Conservation (phyloP, 37 sponge, comb jelly and placozoan genomes). For the Diacarnus erythraeanus region DNA sequence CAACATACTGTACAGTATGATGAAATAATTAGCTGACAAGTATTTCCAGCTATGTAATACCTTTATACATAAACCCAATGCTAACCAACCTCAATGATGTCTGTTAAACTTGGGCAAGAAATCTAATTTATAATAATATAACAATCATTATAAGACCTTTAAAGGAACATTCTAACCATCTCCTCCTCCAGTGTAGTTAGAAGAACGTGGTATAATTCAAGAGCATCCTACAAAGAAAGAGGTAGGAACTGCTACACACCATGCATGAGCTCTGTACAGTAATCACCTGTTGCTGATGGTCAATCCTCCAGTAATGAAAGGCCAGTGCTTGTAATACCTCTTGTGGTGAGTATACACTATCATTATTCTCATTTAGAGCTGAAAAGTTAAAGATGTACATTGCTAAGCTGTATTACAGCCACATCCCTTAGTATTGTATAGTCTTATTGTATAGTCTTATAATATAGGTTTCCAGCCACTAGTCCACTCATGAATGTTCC, state of each 20-base stretch:
- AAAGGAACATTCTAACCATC: slow-evolving; percentile 20
- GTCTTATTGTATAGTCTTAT: too few relatives aligned
- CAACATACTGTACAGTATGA: too few relatives aligned
- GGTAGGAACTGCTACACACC: not conserved
- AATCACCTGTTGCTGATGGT: slow-evolving; percentile 70
- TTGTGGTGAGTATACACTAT: slow-evolving; percentile 18
- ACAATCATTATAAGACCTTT: not conserved
- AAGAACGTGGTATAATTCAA: slow-evolving; percentile 77
- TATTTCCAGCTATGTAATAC: not conserved
- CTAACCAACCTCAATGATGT: not conserved
- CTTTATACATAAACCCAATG: not conserved
- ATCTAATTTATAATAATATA: not conserved
- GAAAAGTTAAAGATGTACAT: not conserved
- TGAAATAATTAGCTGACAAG: too few relatives aligned
- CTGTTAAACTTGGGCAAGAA: slow-evolving; percentile 12
- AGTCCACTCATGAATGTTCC: too few relatives aligned
- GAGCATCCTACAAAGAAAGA: slow-evolving; percentile 59
- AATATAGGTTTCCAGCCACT: too few relatives aligned
- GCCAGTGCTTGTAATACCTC: slow-evolving; percentile 46
- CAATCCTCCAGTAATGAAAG: slow-evolving; percentile 58
- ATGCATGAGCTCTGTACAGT: not conserved
- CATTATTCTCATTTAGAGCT: slow-evolving; percentile 26
- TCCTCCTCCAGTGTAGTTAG: slow-evolving; percentile 68
- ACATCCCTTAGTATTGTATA: too few relatives aligned
- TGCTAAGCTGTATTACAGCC: too few relatives aligned